Evolutionary conservation across 2,113 vertebrate species (phyloP), one percentile per base, ranked within the genome.

Genomic region (Syngnathus typhle): DNA sequence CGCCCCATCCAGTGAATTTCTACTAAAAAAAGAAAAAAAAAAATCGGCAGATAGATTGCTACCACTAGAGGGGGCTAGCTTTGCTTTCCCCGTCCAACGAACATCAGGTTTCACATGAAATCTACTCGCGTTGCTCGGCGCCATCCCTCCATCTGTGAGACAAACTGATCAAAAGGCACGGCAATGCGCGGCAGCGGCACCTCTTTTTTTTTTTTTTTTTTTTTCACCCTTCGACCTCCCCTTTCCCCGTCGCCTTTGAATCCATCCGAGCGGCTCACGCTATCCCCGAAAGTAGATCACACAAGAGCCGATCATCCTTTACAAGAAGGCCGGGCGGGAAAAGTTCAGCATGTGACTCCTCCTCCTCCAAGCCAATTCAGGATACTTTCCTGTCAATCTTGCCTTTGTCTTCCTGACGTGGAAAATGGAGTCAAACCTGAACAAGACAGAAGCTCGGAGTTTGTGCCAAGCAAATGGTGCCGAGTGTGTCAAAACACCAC

Each of bases 141-240:
- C 75, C 67, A 76, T 76, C 76, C 71, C 75, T 70, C 63, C 47
- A 82, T 84, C 83, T 87, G 84, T 78, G 70, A 64, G 77, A 86
- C 84, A 81, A 89, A 86, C 82, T 84, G 84, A 89, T 89, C 83
- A 90, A 85, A 89, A 89, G 84, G 79, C 44, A 71, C 64, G 0
- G 82, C 23, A 82, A 88, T 88, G 75, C 79, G 75, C 79, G 60
- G 72, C 75, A 73, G 78, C 80, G 69, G 75, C 68, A 2, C 47
- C 59, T 73, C 72, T 76, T 72, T 73, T 68, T n/a, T n/a, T 19
- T n/a, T 19, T 19, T 18, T 7, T 7, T 18, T 19, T n/a, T 49
- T 19, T 9, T 7, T 64, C 69, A 65, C 1, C 59, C n/a, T 70
- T 64, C 21, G 13, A 62, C 27, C 70, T 73, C 64, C 60, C 2